Evolutionary conservation across 2,113 vertebrate genomes (phyloP), one percentile per base, ranked within the genome.

Genomic region (Pionites leucogaster): DNA sequence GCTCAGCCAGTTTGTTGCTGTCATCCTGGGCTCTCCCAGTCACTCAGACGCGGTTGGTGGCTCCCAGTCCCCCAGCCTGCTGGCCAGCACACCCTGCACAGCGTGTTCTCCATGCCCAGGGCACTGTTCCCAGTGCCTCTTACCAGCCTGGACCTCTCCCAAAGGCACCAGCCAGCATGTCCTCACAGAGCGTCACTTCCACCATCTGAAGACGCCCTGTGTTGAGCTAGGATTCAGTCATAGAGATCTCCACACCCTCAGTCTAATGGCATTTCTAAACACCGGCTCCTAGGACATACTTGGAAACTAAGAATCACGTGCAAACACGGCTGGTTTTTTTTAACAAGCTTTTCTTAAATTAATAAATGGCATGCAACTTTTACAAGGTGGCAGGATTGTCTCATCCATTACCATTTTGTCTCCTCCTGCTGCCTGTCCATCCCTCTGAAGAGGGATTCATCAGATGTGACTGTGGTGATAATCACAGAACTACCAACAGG

Each of bases 1-100:
- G 39, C 47, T 42, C 37, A 7, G 52, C 46, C 46, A 2, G 12
- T 31, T 31, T n/a, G 20, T 13, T 11, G 9, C 67, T 3, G 19
- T 7, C 55, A 35, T 4, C 25, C 31, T 1, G 8, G 59, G 39
- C 59, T 46, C 82, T 44, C 39, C 39, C 5, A 17, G 4, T 39
- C 10, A 1, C 20, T 1, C 57, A 16, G 57, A 12, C 1, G 0
- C 4, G 3, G 11, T 52, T 1, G 4, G 57, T 16, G 22, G 46
- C 68, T 72, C 19, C 18, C 12, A 3, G 25, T 24, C 12, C 11
- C 31, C 17, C 55, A 17, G 33, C 19, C 29, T 59, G 57, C 57
- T 62, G n/a, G 7, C 33, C 49, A 46, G 62, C 62, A 44, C 31
- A 20, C 52, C 52, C 64, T 6, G 1, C 24, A 6, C 52, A 9